phyloP scores from a whole-genome alignment of 2,888 invertebrate genomes.

The Aricia artaxerxes region DNA sequence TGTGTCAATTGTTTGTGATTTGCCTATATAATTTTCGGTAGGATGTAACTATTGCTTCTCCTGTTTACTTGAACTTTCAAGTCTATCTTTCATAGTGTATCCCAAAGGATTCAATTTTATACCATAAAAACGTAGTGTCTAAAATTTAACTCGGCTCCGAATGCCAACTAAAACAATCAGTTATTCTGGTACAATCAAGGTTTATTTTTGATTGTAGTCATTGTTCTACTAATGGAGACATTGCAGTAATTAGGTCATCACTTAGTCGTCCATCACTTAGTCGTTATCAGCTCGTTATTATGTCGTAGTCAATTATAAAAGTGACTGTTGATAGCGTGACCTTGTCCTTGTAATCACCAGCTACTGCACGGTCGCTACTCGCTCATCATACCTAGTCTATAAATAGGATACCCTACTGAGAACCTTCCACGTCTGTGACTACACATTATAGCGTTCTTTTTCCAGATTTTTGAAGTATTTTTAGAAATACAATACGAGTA shows the following conservation, averaged over 20 bases:
- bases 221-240: not conserved
- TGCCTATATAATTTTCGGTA: no score
- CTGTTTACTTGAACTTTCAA: no score
- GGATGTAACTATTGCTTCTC: no score
- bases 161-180: not conserved
- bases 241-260: constrained; percentile 4
- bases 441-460: not conserved
- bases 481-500: not conserved
- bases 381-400: not conserved
- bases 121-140: not conserved
- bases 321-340: constrained; percentile 1
- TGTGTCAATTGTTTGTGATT: no score
- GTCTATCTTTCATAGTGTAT: not conserved
- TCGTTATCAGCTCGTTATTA: constrained; percentile 20
- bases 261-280: constrained; percentile 17
- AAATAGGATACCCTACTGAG: not conserved
- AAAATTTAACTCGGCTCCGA: not conserved
- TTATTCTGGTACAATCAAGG: not conserved
- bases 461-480: not conserved
- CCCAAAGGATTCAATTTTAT: not conserved
- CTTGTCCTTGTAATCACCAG: not conserved
- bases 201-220: not conserved
- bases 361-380: not conserved
- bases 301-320: constrained; percentile 2
- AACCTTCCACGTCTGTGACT: not conserved